These are phyloP conservation scores for Sesia apiformis DNA, from an alignment of 2,888 invertebrate species.

Conservation along the genomic window DNA sequence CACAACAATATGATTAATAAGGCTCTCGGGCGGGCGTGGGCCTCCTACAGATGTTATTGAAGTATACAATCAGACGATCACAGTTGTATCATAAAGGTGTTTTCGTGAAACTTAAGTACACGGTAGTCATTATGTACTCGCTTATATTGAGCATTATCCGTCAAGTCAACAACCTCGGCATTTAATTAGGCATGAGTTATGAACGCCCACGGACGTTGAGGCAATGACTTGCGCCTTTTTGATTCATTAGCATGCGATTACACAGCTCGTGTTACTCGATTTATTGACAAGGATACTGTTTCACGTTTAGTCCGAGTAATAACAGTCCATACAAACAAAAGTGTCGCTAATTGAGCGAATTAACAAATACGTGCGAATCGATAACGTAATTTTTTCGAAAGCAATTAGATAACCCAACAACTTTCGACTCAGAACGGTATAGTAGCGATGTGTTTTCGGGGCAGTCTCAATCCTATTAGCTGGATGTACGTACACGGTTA, in stretches of 20 bases:
- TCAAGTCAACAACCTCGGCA: slow-evolving; percentile 57
- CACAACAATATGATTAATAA: slow-evolving; percentile 33
- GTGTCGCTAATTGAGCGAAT: too few species aligned
- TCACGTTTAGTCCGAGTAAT: too few species aligned
- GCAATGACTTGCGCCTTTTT: slow-evolving; percentile 56
- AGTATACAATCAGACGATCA: not conserved
- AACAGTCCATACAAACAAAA: too few species aligned
- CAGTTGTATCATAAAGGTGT: not conserved
- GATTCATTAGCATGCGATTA: slow-evolving; percentile 50
- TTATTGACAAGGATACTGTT: not conserved
- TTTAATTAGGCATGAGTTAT: slow-evolving; percentile 64
- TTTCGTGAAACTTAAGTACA: not conserved
- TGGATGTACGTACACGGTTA: slow-evolving; percentile 32
- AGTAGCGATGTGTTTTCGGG: too few species aligned
- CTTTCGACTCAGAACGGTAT: slow-evolving; percentile 23
- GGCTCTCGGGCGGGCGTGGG: slow-evolving; percentile 23
- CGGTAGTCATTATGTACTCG: not conserved
- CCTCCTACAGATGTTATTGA: slow-evolving; percentile 15
- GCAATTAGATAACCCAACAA: slow-evolving; percentile 3
- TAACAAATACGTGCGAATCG: too few species aligned
- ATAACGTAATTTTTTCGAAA: too few species aligned
- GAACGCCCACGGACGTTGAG: slow-evolving; percentile 50
- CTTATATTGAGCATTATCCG: not conserved
- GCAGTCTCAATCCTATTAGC: not conserved
- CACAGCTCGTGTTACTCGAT: slow-evolving; percentile 15